Evolutionary conservation across 2,888 invertebrate genomes (phyloP), one percentile per base, ranked within the genome.

Genomic region (Rutpela maculata): DNA sequence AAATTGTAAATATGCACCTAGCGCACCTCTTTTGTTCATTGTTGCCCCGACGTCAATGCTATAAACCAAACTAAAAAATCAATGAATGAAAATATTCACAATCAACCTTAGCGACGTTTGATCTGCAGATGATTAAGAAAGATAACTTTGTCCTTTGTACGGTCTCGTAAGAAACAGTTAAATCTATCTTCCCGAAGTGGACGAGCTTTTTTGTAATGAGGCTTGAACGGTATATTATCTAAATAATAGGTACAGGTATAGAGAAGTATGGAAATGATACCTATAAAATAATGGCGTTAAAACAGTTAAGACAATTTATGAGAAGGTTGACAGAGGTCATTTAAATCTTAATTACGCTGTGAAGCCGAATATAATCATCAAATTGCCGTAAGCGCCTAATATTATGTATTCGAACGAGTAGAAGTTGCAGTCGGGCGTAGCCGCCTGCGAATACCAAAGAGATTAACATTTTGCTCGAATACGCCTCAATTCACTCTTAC

Each of bases 141-240:
- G 65, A 65, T 65, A 65, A 65, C 65, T 35, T 65, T 35, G 65
- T 65, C 19, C 65, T 65, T 65, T 43, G 19, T 17, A 15, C 65
- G 35, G 38, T 63, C 65, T 43, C 7, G 17, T 35, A 35, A 31
- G 19, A 43, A 65, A 65, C 43, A 65, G 65, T 65, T 65, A 65
- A 10, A 65, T 43, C 65, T 38, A 43, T 65, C 65, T 38, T 43
- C 17, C 1, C 59, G 9, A 31, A 63, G 65, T 65, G 65, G 35
- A 65, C 43, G 19, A 6, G 65, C 43, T 17, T 43, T 65, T 65
- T 65, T 65, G 38, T 43, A 38, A 65, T 12, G 65, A 43, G 18
- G 43, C 15, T 35, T 18, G 12, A 35, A 43, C 43, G 43, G 38
- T 22, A 12, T n/a, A 62, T 62, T 62, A 62, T 62, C 35, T 62